Percentiles rank a stretch among this genome's conserved stretches.
phyloP scores from a whole-genome alignment of 2,113 vertebrate species.

The crab-eating macaque (Macaca fascicularis) region T2T-MFA8v1.1 NC_088387.1:57401001-57401500 shows the following conservation, averaged over 20 bases:
- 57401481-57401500: background rate
- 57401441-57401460: background rate
- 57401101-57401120: background rate
- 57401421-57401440: background rate
- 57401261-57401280: background rate
- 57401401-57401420: background rate
- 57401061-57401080: background rate
- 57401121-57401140: conserved; percentile 18
- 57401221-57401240: conserved; percentile 15
- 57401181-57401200: background rate
- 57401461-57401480: background rate
- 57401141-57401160: conserved; percentile 16
- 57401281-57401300: conserved; percentile 41
- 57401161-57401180: conserved; percentile 24
- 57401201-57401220: background rate
- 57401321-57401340: background rate
- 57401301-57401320: background rate
- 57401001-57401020: too few species aligned
- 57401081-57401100: background rate
- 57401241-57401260: conserved; percentile 22
- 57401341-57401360: background rate
- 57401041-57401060: conserved; percentile 45
- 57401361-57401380: background rate
- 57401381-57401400: conserved; percentile 11
- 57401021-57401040: background rate